Base-by-base conservation (phyloP, 2,113 vertebrate genomes). In the Motacilla tschutschensis region DNA sequence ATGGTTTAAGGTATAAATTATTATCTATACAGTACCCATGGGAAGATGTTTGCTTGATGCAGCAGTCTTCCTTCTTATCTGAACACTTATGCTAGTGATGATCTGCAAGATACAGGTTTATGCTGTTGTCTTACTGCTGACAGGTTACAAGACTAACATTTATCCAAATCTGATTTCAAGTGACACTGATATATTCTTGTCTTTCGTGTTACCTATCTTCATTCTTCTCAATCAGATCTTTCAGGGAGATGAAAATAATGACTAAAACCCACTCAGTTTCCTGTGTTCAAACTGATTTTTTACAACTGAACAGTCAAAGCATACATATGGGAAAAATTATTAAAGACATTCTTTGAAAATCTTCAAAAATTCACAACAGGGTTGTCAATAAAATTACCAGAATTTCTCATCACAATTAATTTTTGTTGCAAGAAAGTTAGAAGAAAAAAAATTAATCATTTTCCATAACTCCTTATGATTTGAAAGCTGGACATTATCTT, bases 21-120 rank as follows among this genome's bases (percentile, higher is more conserved):
- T n/a, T 13, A 76, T 58, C 17, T 54, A 4, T 38, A n/a, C 9
- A 65, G 10, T 58, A 51, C 12, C 17, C 36, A 8, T 26, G 16
- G 6, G 16, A 17, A 82, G 12, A 53, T 5, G 9, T 35, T 75
- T 29, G 4, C 14, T 67, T 51, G 31, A 64, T 46, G 19, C 3
- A 66, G 8, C 5, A 48, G 12, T 41, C 10, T n/a, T 71, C 21
- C 47, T 62, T 77, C 33, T 79, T 46, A 35, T 76, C 36, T 73
- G 51, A 76, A 38, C 12, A 46, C 6, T 65, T 46, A 40, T 3
- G 7, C 8, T 54, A 3, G 9, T 1, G 0, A 22, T 64, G 33
- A 86, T 54, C 41, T 6, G 1, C 31, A 2, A 6, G 28, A 57
- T 31, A 46, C 5, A 69, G 5, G 9, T 72, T 88, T 44, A 44